Evolutionary conservation across 2,888 invertebrate species (phyloP).

Genomic region (Frankliniella fusca): DNA sequence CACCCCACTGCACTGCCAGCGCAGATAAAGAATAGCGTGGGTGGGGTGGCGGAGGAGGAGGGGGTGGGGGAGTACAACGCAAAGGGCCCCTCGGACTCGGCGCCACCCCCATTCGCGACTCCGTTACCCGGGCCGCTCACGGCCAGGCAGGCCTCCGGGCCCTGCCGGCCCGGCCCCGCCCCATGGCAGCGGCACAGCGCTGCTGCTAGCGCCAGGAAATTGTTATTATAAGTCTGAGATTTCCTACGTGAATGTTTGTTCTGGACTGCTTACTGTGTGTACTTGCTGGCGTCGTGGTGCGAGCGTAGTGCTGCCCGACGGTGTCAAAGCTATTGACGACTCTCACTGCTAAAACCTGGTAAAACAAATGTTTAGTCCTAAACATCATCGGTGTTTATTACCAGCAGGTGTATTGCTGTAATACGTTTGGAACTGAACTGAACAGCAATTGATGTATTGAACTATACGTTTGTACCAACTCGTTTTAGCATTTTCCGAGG

Average conservation of each 20-base stretch:
- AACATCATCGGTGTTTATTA: too few relatives aligned
- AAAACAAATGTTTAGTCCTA: too few relatives aligned
- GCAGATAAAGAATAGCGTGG: constrained; percentile 24
- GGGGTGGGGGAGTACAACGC: neutral
- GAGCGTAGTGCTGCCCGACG: too few relatives aligned
- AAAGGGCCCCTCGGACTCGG: neutral
- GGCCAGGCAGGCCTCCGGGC: neutral
- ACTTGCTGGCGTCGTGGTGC: neutral
- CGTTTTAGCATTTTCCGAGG: too few relatives aligned
- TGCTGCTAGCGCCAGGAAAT: neutral
- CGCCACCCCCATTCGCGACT: constrained; percentile 18
- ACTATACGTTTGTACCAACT: too few relatives aligned
- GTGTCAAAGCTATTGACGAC: too few relatives aligned
- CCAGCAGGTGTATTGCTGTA: too few relatives aligned
- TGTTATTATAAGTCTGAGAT: constrained; percentile 19
- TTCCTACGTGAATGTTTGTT: neutral
- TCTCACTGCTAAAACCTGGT: too few relatives aligned
- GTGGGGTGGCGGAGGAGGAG: neutral
- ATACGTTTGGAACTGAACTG: too few relatives aligned
- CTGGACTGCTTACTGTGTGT: neutral
- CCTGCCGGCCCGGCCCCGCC: neutral
- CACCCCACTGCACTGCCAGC: neutral
- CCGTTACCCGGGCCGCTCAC: neutral
- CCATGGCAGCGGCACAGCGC: neutral
- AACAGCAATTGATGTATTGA: too few relatives aligned